Percentiles rank a stretch among this genome's conserved stretches.
These are phyloP conservation scores for Diaphora mendica DNA, from an alignment of 2,888 invertebrate genomes.

Conservation along the genomic window DNA sequence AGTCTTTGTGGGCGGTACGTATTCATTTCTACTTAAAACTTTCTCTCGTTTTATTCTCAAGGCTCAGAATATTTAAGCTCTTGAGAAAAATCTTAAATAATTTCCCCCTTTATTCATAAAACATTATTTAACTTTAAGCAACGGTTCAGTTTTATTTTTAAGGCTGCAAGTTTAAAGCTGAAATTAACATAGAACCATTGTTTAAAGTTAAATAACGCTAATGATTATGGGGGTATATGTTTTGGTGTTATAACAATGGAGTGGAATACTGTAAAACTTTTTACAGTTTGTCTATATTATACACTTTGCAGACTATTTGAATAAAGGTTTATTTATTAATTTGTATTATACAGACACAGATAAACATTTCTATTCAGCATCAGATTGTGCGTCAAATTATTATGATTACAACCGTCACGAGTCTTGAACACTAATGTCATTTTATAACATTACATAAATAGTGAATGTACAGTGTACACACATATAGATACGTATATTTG, in stretches of 20 bases:
- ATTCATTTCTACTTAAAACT: slow-evolving; percentile 4
- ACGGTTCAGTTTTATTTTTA: neutral
- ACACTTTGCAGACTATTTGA: neutral
- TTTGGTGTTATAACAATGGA: neutral
- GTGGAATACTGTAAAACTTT: neutral
- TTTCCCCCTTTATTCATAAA: neutral
- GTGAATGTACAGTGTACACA: neutral
- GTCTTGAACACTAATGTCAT: slow-evolving; percentile 7
- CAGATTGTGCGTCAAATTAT: slow-evolving; percentile 5
- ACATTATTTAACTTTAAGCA: neutral
- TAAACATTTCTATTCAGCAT: neutral
- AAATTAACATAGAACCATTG: too few relatives aligned
- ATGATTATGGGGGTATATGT: neutral
- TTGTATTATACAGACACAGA: neutral
- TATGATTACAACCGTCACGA: slow-evolving; percentile 1
- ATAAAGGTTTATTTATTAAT: neutral
- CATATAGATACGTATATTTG: neutral
- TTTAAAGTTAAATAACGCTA: too few relatives aligned
- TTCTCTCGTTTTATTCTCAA: slow-evolving; percentile 2
- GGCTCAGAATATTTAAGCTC: neutral
- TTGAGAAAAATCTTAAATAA: neutral
- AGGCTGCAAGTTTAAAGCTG: too few relatives aligned
- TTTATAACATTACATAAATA: slow-evolving; percentile 2
- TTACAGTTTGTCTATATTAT: neutral
- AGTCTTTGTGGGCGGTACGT: neutral